phyloP scores from a whole-genome alignment of 2,888 invertebrate genomes.

The Rhyacophila evoluta region DNA sequence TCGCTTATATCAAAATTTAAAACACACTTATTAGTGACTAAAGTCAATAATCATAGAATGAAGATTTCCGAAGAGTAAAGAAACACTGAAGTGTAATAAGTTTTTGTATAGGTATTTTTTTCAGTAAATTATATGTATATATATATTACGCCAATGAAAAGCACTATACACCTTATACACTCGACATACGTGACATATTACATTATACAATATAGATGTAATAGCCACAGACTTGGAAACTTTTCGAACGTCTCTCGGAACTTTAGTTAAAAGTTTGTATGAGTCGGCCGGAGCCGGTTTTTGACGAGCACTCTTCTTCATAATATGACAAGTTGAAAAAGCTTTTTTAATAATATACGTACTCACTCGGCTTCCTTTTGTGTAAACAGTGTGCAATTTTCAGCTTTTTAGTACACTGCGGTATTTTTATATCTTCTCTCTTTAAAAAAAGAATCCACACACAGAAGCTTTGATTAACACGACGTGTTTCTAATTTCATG shows the following conservation, averaged over 20 bases:
- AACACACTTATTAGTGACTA: too few relatives aligned
- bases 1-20: too few relatives aligned
- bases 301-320: neutral
- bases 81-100: too few relatives aligned
- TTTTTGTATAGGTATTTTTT: too few relatives aligned
- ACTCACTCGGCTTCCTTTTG: neutral
- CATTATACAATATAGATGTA: neutral
- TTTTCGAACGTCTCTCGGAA: neutral
- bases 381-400: neutral
- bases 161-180: neutral
- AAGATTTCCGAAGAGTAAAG: too few relatives aligned
- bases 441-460: too few relatives aligned
- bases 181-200: neutral
- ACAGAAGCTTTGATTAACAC: too few relatives aligned
- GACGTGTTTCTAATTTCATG: too few relatives aligned
- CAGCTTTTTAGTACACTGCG: too few relatives aligned
- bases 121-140: too few relatives aligned
- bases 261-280: neutral
- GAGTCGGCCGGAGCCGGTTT: neutral
- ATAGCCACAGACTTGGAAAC: neutral
- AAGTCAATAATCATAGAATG: too few relatives aligned
- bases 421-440: too few relatives aligned
- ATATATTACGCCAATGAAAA: neutral
- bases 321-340: neutral
- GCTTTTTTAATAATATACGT: conserved; percentile 7